Evolutionary conservation across 2,888 invertebrate species (phyloP).

Genomic region (Nebria brevicollis): DNA sequence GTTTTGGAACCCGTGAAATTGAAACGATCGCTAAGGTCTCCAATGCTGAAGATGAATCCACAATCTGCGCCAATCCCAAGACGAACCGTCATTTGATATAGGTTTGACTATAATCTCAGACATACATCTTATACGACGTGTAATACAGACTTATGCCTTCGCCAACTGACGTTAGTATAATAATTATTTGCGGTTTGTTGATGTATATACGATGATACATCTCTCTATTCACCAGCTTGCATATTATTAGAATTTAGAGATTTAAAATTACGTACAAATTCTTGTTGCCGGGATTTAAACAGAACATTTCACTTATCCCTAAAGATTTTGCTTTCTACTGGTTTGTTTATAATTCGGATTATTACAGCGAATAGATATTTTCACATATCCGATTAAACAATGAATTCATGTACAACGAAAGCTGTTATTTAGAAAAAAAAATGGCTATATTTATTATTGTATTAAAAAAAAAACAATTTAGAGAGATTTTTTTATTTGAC

Average conservation of each 20-base stretch:
- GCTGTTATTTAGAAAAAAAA: too few relatives aligned
- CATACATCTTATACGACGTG: not conserved
- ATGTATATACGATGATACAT: not conserved
- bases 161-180: not conserved
- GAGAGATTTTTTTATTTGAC: too few relatives aligned
- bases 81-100: conserved; percentile 17
- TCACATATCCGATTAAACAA: too few relatives aligned
- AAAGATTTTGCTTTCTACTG: not conserved
- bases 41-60: not conserved
- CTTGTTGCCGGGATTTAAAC: not conserved
- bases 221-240: not conserved
- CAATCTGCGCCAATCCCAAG: not conserved
- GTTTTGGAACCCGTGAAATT: conserved; percentile 9
- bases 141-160: not conserved
- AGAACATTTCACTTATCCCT: not conserved
- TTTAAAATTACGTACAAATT: not conserved
- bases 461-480: too few relatives aligned
- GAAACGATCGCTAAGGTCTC: not conserved
- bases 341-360: not conserved
- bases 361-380: not conserved
- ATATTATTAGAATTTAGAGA: not conserved
- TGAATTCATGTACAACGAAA: too few relatives aligned
- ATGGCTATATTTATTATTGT: too few relatives aligned
- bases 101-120: conserved; percentile 6
- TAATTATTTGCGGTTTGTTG: conserved; percentile 7